A percentile compares a stretch with the other conserved stretches of the same genome.
Conservation (phyloP, 2,797 vertebrate genomes). For the Pangasius mekongensis region DNA sequence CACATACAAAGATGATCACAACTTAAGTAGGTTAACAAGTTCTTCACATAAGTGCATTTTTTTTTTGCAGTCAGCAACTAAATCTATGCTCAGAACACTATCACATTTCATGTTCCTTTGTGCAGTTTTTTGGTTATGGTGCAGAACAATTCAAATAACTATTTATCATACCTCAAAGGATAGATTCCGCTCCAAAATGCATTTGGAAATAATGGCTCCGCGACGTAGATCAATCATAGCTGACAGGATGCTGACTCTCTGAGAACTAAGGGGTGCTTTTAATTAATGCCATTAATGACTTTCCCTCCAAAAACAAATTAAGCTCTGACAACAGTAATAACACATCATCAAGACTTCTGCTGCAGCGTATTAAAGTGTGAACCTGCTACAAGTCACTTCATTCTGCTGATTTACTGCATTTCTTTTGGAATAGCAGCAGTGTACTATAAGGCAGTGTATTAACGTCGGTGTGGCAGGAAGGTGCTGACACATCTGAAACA, state of each 20-base stretch:
- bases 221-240: slow-evolving; percentile 28
- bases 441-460: slow-evolving; percentile 42
- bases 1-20: not conserved
- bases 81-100: not conserved
- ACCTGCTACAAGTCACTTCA: not conserved
- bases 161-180: slow-evolving; percentile 26
- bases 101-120: not conserved
- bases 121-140: slow-evolving; percentile 24
- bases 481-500: slow-evolving; percentile 55
- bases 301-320: slow-evolving; percentile 22
- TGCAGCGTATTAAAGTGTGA: not conserved
- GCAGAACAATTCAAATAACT: slow-evolving; percentile 27
- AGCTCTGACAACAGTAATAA: slow-evolving; percentile 10
- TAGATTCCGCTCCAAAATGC: slow-evolving; percentile 13
- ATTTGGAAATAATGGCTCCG: slow-evolving; percentile 21
- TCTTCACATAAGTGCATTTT: not conserved
- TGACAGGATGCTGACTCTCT: slow-evolving; percentile 29
- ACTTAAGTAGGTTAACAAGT: not conserved
- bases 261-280: slow-evolving; percentile 16
- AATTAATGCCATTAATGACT: slow-evolving; percentile 33
- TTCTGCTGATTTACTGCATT: slow-evolving; percentile 31
- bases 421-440: slow-evolving; percentile 27
- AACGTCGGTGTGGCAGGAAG: slow-evolving; percentile 41
- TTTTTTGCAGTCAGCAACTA: not conserved
- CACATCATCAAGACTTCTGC: not conserved